These are phyloP conservation scores for Melolontha melolontha DNA, from an alignment of 2,888 invertebrate species.

Conservation along the genomic window DNA sequence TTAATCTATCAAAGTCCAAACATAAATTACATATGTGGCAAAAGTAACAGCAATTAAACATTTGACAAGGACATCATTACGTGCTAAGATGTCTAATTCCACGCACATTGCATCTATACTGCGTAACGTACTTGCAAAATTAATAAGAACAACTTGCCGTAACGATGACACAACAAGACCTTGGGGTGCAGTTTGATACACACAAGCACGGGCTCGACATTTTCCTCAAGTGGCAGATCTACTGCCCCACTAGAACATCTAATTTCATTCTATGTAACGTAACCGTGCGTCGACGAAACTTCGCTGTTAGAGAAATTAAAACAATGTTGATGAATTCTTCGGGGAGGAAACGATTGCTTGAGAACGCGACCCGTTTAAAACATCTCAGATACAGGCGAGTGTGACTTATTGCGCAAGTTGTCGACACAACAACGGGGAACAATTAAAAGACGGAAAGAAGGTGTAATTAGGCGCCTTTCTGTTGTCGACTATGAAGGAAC, in stretches of 20 bases:
- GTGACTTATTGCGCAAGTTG: conserved; percentile 8
- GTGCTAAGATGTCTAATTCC: background rate
- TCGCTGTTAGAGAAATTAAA: too few species aligned
- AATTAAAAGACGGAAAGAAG: background rate
- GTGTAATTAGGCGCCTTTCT: conserved; percentile 1
- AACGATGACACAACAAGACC: background rate
- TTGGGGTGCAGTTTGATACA: conserved; percentile 15
- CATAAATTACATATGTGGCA: too few species aligned
- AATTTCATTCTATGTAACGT: conserved; percentile 4
- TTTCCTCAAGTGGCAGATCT: background rate
- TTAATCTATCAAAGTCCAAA: too few species aligned
- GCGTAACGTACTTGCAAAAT: background rate
- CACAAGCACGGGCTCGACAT: background rate
- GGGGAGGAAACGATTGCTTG: background rate
- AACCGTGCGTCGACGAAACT: too few species aligned
- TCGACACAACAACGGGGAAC: background rate
- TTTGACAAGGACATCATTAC: too few species aligned
- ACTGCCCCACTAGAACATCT: conserved; percentile 6
- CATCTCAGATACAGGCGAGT: background rate
- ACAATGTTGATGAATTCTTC: too few species aligned
- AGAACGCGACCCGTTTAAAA: background rate
- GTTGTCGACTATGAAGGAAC: background rate
- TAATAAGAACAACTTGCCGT: background rate
- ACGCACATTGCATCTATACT: background rate
- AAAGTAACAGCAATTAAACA: too few species aligned